Evolutionary conservation across 2,113 vertebrate species (phyloP).

Genomic region (Mesembrinibis cayennensis): DNA sequence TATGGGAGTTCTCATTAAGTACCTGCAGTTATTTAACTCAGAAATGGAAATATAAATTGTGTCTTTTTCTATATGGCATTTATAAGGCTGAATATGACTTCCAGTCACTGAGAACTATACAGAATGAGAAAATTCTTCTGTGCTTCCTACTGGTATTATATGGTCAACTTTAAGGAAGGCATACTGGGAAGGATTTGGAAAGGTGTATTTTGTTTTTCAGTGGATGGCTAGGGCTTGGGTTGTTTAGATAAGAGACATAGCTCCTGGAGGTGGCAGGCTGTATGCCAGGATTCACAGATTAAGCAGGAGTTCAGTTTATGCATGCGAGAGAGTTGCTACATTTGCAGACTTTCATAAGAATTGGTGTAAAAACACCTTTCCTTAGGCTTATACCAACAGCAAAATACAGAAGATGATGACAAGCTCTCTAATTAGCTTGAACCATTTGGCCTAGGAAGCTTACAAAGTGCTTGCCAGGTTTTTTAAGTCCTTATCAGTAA

Average conservation of each 20-base stretch:
- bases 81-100: not conserved
- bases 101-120: not conserved
- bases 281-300: not conserved
- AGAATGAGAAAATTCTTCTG: not conserved
- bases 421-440: not conserved
- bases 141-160: not conserved
- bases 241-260: not conserved
- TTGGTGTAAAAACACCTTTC: not conserved
- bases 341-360: not conserved
- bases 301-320: not conserved
- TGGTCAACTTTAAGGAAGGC: not conserved
- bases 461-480: not conserved
- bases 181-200: not conserved
- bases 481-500: not conserved
- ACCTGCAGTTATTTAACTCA: not conserved
- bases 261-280: not conserved
- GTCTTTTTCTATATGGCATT: not conserved
- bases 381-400: not conserved
- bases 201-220: not conserved
- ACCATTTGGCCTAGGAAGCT: not conserved
- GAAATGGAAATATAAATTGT: not conserved
- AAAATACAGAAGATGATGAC: not conserved
- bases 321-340: not conserved
- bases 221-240: not conserved
- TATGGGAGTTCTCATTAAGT: not conserved